Evolutionary conservation across 2,888 invertebrate species (phyloP), one percentile per base, ranked within the genome.

Genomic region (Oligia strigilis): DNA sequence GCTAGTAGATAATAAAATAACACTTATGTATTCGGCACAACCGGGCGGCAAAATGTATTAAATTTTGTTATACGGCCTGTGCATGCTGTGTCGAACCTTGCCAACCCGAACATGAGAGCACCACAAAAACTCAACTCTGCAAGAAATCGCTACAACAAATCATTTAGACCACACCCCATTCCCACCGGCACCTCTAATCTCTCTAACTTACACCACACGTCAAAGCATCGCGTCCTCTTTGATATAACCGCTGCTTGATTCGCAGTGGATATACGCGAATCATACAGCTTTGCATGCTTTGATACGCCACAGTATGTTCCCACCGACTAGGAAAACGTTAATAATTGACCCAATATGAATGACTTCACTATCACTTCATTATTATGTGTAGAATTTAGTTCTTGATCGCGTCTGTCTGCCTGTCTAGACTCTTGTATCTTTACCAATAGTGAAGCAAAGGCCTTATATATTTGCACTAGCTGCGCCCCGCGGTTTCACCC

Each of bases 201-300:
- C 77, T 84, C 62, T 58, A 46, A 75, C 82, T 85, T 86, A 77
- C 23, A 70, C 85, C 87, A 84, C 77, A 78, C 88, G 77, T 83
- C 84, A 88, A 84, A 87, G 75, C 75, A 71, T 43, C 40, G 81
- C 86, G 87, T 79, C 77, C 74, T 76, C 91, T 91, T 92, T 92
- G 90, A 92, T 93, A 89, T 88, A 79, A 73, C 89, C 90, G 90
- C 87, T 85, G 87, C 89, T 91, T 91, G 89, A 90, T 89, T 90
- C 85, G 88, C 87, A 89, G 89, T 90, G 91, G 85, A 85, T 90
- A 85, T 84, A 83, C 83, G 90, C 91, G 82, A 92, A 92, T 86
- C 84, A 87, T 90, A 90, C 87, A 87, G 84, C 88, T 92, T 90
- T 91, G 90, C 90, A 91, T 89, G 90, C 87, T 88, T 87, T 83